A percentile compares a stretch with the other conserved stretches of the same genome.
These are phyloP conservation scores for Porites australiensis DNA, from an alignment of 64 coral and sea anemone genomes.

Conservation along the genomic window DNA sequence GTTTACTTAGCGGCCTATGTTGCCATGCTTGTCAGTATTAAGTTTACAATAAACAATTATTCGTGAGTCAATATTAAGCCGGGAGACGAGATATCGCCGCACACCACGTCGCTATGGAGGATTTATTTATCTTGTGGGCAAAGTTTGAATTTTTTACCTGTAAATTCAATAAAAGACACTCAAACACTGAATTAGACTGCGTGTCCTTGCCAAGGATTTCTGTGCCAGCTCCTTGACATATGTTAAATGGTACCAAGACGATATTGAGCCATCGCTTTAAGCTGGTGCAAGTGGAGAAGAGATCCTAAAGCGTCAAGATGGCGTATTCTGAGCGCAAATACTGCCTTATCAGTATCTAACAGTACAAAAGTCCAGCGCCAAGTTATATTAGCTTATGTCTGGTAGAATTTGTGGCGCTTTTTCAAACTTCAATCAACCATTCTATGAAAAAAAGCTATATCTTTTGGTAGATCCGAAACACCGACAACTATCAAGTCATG, in stretches of 20 bases:
- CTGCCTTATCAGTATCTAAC: conserved; percentile 24
- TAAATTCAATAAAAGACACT: background rate
- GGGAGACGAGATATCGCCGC: background rate
- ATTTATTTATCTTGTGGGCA: background rate
- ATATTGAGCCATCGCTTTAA: conserved; percentile 20
- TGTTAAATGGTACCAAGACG: background rate
- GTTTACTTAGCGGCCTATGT: conserved; percentile 9
- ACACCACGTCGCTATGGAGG: background rate
- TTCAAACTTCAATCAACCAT: background rate
- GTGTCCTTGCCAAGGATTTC: background rate
- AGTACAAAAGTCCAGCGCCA: conserved; percentile 34
- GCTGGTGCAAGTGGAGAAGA: conserved; percentile 32
- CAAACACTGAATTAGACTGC: background rate
- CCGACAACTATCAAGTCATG: no score
- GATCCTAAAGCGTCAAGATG: conserved; percentile 32
- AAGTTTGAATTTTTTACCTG: conserved; percentile 2
- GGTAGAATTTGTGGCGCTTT: conserved; percentile 38
- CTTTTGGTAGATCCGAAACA: background rate
- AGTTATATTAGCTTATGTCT: conserved; percentile 25
- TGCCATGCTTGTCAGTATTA: conserved; percentile 23
- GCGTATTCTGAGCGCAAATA: conserved; percentile 42
- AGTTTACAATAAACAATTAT: conserved; percentile 59
- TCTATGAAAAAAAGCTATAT: conserved; percentile 2
- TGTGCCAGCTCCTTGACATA: background rate
- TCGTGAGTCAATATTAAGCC: conserved; percentile 9